A percentile compares a stretch with the other conserved stretches of the same genome.
These are phyloP conservation scores for Melanotus villosus DNA, from an alignment of 2,888 invertebrate species.

Conservation along the genomic window DNA sequence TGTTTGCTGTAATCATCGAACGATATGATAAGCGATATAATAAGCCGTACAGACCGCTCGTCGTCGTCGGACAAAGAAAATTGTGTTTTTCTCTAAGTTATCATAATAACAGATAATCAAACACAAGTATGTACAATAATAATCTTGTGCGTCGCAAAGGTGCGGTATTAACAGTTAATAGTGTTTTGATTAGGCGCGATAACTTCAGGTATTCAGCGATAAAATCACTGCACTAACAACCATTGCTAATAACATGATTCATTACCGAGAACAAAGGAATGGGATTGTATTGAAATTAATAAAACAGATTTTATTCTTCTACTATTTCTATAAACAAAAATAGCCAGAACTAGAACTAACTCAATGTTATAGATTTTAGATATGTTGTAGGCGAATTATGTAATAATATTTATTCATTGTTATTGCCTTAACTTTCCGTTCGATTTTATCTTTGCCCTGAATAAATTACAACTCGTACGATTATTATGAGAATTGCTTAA, in stretches of 20 bases:
- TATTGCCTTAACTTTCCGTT: no score
- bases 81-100: slow-evolving; percentile 6
- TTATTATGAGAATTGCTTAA: no score
- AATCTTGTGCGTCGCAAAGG: background rate
- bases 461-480: no score
- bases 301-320: no score
- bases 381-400: no score
- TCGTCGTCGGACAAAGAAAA: slow-evolving; percentile 22
- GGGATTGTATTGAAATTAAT: background rate
- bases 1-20: slow-evolving; percentile 5
- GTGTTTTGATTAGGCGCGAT: slow-evolving; percentile 2
- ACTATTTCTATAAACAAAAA: no score
- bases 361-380: no score
- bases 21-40: slow-evolving; percentile 4
- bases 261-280: slow-evolving; percentile 12
- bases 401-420: no score
- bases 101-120: slow-evolving; percentile 12
- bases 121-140: slow-evolving; percentile 1
- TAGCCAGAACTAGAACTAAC: no score
- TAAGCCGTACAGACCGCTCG: slow-evolving; percentile 9
- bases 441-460: no score
- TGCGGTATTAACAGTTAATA: background rate
- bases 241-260: slow-evolving; percentile 4
- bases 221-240: slow-evolving; percentile 1
- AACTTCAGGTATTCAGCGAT: slow-evolving; percentile 5